phyloP scores from a whole-genome alignment of 2,797 vertebrate genomes.

The Spea hammondii region DNA sequence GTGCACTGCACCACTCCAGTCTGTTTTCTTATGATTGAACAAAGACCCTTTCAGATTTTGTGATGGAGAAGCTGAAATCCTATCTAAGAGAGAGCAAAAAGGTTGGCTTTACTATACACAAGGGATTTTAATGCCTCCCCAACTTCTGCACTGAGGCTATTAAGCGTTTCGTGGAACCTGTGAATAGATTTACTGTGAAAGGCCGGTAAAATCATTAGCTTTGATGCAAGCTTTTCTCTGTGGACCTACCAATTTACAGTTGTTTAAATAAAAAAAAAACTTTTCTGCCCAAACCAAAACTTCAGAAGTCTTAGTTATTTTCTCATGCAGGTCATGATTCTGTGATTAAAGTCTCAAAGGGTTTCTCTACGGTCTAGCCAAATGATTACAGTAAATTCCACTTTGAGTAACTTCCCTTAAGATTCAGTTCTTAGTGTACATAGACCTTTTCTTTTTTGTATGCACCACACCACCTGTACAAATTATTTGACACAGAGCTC shows the following conservation, averaged over 20 bases:
- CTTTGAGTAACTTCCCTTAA: neutral
- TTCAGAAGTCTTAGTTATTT: too few relatives aligned
- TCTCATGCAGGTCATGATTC: neutral
- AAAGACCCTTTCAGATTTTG: slow-evolving; percentile 33
- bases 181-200: slow-evolving; percentile 38
- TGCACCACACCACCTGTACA: slow-evolving; percentile 15
- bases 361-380: slow-evolving; percentile 9
- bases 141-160: slow-evolving; percentile 16
- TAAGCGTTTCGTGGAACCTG: slow-evolving; percentile 35
- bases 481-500: neutral
- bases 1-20: slow-evolving; percentile 7
- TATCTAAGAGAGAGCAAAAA: slow-evolving; percentile 22
- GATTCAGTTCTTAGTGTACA: neutral
- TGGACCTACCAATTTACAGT: slow-evolving; percentile 26
- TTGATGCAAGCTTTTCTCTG: slow-evolving; percentile 24
- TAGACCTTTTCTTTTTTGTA: slow-evolving; percentile 5
- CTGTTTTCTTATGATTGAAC: slow-evolving; percentile 43
- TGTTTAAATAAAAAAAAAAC: neutral
- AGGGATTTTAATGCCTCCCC: slow-evolving; percentile 21
- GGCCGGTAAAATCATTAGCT: slow-evolving; percentile 24
- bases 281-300: neutral
- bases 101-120: slow-evolving; percentile 19
- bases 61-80: slow-evolving; percentile 32
- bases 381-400: slow-evolving; percentile 10
- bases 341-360: slow-evolving; percentile 21